Evolutionary conservation across 2,797 vertebrate genomes (phyloP).

Genomic region (Fundulus diaphanus): DNA sequence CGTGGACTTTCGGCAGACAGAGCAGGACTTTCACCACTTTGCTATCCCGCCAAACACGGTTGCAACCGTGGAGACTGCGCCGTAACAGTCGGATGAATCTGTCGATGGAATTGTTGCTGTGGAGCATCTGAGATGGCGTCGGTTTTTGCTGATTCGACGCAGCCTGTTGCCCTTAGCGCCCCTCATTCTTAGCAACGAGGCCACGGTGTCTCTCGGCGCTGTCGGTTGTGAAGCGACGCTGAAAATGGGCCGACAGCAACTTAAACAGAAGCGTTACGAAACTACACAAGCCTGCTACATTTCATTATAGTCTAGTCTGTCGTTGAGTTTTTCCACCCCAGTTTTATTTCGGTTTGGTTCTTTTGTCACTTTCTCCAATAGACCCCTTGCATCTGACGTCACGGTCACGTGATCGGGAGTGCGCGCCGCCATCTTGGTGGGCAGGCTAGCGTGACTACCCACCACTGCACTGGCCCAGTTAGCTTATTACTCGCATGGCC

Average conservation of each 20-base stretch:
- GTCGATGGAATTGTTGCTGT: background rate
- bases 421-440: no score
- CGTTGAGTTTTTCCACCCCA: background rate
- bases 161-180: background rate
- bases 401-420: no score
- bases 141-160: background rate
- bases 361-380: no score
- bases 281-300: constrained; percentile 18
- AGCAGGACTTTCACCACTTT: background rate
- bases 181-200: background rate
- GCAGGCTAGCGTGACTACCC: constrained; percentile 4
- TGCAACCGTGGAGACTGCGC: background rate
- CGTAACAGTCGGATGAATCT: background rate
- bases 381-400: no score
- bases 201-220: background rate
- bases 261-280: constrained; percentile 4
- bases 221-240: no score
- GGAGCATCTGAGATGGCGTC: no score
- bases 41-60: background rate
- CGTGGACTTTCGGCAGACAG: no score
- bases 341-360: background rate
- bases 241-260: no score
- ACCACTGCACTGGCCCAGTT: no score
- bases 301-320: constrained; percentile 5
- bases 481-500: no score